Percentiles rank a stretch among this genome's conserved stretches.
Evolutionary conservation across 2,113 vertebrate species (phyloP).

Genomic region (Arothron firmamentum): DNA sequence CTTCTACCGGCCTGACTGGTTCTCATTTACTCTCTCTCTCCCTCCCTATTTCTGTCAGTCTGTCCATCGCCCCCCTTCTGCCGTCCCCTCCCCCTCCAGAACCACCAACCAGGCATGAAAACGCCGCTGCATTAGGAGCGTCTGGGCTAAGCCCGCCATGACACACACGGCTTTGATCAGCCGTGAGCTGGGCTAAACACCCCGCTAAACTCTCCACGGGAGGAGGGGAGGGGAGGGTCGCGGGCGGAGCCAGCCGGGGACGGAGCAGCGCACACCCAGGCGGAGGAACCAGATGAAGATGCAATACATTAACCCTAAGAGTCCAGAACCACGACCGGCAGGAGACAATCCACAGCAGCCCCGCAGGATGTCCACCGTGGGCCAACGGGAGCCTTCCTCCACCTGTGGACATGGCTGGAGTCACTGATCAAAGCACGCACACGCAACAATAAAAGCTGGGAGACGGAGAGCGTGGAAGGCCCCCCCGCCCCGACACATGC

Average conservation of each 20-base stretch:
- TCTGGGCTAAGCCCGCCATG: conserved; percentile 62
- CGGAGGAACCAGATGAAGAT: not conserved
- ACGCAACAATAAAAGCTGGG: too few species aligned
- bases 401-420: too few species aligned
- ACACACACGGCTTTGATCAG: conserved; percentile 72
- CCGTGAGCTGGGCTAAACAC: conserved; percentile 71
- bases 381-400: too few species aligned
- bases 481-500: too few species aligned
- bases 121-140: conserved; percentile 66
- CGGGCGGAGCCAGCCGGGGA: conserved; percentile 16
- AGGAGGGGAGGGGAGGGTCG: conserved; percentile 17
- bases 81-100: conserved; percentile 48
- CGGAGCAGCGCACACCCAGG: conserved; percentile 22
- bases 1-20: conserved; percentile 2
- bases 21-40: conserved; percentile 16
- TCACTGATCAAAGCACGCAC: too few species aligned
- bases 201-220: conserved; percentile 60
- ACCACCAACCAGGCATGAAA: conserved; percentile 74
- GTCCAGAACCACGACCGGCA: not conserved
- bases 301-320: too few species aligned
- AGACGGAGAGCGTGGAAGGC: too few species aligned
- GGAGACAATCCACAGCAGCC: too few species aligned
- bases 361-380: too few species aligned
- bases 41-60: conserved; percentile 31
- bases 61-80: conserved; percentile 27